phyloP scores from a whole-genome alignment of 92 coral and sea anemone species.

The Zoanthus gigantus region DNA sequence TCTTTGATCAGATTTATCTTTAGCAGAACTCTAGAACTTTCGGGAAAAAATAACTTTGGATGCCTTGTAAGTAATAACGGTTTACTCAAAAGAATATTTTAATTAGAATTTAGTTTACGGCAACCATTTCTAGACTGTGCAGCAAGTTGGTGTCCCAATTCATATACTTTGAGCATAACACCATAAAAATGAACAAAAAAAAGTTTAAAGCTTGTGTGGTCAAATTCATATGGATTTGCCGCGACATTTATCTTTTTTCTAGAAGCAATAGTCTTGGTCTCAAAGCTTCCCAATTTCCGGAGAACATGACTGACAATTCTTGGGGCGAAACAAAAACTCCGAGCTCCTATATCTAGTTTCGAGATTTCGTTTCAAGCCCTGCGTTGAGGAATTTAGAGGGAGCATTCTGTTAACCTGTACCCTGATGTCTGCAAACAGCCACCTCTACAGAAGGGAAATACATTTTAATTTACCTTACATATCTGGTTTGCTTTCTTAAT shows the following conservation, averaged over 20 bases:
- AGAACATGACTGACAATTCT: neutral
- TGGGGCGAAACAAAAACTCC: neutral
- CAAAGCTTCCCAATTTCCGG: constrained; percentile 7
- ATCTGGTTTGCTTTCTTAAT: neutral
- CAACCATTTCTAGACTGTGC: neutral
- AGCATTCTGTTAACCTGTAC: constrained; percentile 32
- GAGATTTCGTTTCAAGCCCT: neutral
- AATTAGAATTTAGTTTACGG: neutral
- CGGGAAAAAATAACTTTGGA: neutral
- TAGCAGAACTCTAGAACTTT: neutral
- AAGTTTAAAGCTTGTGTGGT: neutral
- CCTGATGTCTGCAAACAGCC: neutral
- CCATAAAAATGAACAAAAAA: neutral
- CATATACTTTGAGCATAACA: neutral
- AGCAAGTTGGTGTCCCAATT: neutral
- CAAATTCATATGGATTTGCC: neutral
- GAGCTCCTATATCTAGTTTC: constrained; percentile 1
- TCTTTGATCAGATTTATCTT: neutral
- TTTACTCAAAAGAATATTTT: neutral
- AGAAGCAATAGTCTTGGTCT: neutral
- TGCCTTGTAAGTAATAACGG: neutral
- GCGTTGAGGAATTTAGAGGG: constrained; percentile 42
- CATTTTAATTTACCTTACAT: neutral
- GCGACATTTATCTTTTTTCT: neutral
- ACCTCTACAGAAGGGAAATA: neutral